Percentiles rank a stretch among this genome's conserved stretches.
These are phyloP conservation scores for Lithodes maja DNA, from an alignment of 2,888 invertebrate species.

Conservation along the genomic window DNA sequence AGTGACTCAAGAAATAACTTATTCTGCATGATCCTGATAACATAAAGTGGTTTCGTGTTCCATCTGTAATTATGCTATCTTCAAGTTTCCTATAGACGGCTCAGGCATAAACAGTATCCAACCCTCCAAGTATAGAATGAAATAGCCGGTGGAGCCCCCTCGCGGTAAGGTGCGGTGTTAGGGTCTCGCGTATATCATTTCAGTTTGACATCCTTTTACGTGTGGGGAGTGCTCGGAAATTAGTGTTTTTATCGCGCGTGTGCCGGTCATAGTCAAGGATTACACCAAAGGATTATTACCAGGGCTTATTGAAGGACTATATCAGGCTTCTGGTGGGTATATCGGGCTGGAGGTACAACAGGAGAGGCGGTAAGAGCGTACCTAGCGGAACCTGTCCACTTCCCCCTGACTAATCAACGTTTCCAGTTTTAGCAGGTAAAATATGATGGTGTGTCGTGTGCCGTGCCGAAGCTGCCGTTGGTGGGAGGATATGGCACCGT, in stretches of 20 bases:
- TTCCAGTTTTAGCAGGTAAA: neutral
- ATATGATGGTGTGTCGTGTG: too few relatives aligned
- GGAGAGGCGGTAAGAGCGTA: neutral
- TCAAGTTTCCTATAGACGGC: too few relatives aligned
- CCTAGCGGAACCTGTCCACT: neutral
- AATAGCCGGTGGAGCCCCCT: neutral
- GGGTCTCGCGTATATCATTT: neutral
- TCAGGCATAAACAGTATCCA: too few relatives aligned
- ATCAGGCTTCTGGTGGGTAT: neutral
- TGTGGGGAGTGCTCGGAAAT: neutral
- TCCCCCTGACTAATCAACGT: neutral
- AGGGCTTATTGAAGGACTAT: neutral
- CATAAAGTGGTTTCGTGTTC: too few relatives aligned
- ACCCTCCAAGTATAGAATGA: too few relatives aligned
- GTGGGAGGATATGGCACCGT: too few relatives aligned
- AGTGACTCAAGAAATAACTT: too few relatives aligned
- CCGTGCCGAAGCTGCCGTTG: too few relatives aligned
- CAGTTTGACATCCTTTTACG: slow-evolving; percentile 13
- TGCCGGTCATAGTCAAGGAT: neutral
- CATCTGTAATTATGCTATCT: too few relatives aligned
- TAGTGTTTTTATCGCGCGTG: neutral
- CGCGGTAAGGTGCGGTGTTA: neutral
- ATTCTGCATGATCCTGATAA: too few relatives aligned
- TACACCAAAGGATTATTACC: neutral
- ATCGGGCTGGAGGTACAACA: neutral